Base-by-base conservation (phyloP, 2,797 vertebrate genomes). In the Lerista edwardsae region DNA sequence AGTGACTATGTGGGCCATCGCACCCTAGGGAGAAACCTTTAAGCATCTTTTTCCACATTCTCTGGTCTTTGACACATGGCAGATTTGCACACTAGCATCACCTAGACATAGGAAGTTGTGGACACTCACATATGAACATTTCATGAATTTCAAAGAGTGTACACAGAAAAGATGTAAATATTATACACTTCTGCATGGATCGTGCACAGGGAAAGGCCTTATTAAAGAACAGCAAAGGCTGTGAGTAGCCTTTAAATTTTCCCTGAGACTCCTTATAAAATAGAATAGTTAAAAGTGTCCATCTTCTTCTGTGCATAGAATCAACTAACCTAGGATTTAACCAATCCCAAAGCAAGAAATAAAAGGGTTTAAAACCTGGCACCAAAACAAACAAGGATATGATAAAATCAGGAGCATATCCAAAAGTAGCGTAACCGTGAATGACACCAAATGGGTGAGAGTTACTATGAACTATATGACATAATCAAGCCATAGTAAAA, bases 371-470 rank as follows among this genome's bases (percentile, higher is more conserved):
- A 59, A 2, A 31, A 75, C 55, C 29, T 67, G 71, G 17, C 77
- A 57, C 85, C 68, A 69, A 88, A 87, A 12, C n/a, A 89, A 64
- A 1, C 75, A 12, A 4, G 55, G 15, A 2, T 19, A 27, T n/a
- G 34, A 10, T 39, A 41, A n/a, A 77, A 59, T 5, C 10, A 80
- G 39, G 84, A 90, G 79, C 84, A 90, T 62, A 75, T 89, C 41
- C 87, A 88, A 75, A n/a, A 75, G 71, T 0, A 4, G 88, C 27
- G 82, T 68, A 86, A 82, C 85, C 47, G 41, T 87, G 82, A 36
- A 34, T 75, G 17, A 78, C 84, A 65, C 79, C 67, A 34, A 71
- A 84, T 71, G 75, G 88, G 6, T 85, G 59, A 84, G 91, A 85
- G 86, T 36, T 55, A 74, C 91, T 75, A 69, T 65, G 1, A 81